phyloP scores from a whole-genome alignment of 2,888 invertebrate genomes.

The Zelleria hepariella region DNA sequence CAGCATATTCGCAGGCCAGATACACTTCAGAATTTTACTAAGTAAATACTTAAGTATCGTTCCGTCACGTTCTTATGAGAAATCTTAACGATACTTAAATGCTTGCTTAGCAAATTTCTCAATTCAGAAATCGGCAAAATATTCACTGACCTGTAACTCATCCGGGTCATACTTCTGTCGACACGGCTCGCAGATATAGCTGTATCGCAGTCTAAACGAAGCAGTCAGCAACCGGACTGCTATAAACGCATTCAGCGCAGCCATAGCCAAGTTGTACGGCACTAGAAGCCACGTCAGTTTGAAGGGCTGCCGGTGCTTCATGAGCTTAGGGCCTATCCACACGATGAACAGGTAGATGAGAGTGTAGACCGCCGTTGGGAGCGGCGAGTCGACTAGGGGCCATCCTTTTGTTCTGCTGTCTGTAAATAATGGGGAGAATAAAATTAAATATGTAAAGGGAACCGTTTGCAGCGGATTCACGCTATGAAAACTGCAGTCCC shows the following conservation, averaged over 20 bases:
- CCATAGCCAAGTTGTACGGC: constrained; percentile 89
- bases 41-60: no score
- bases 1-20: no score
- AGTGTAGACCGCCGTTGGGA: constrained; percentile 80
- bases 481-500: no score
- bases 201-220: constrained; percentile 82
- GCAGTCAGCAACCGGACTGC: constrained; percentile 82
- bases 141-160: constrained; percentile 80
- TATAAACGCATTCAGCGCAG: constrained; percentile 86
- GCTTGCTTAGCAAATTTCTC: no score
- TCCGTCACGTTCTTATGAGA: no score
- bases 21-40: no score
- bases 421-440: no score
- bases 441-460: no score
- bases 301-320: constrained; percentile 83
- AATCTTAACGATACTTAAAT: no score
- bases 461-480: no score
- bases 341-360: constrained; percentile 82
- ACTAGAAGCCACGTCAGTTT: constrained; percentile 82
- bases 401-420: constrained; percentile 88
- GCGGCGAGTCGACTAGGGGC: constrained; percentile 86
- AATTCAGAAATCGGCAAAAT: no score
- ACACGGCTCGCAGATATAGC: constrained; percentile 90
- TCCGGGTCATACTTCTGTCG: constrained; percentile 81
- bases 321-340: constrained; percentile 84